Conservation (phyloP, 1,140 invertebrate species). For the Drosophila ironensis region DNA sequence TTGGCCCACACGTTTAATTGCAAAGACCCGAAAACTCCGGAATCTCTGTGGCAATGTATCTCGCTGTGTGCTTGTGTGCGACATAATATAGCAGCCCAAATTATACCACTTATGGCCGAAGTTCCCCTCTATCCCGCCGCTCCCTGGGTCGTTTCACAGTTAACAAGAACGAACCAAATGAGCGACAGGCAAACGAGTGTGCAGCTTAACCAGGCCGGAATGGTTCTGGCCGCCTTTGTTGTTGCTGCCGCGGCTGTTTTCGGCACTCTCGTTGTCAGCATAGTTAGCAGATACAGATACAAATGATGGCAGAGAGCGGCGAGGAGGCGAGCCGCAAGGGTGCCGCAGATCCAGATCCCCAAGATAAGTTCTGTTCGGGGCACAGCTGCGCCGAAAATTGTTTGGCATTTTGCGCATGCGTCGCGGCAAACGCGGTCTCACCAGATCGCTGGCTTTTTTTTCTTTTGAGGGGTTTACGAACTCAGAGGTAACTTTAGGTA, state of each 20-base stretch:
- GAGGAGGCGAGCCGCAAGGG: neutral
- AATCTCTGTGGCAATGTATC: constrained; percentile 26
- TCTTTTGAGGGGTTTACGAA: too few relatives aligned
- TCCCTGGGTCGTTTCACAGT: constrained; percentile 24
- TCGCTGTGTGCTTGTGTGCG: constrained; percentile 41
- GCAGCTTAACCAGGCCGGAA: constrained; percentile 32
- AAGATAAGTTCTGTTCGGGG: constrained; percentile 70
- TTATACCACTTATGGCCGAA: constrained; percentile 69
- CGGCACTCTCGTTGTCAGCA: constrained; percentile 73
- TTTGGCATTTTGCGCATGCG: constrained; percentile 74
- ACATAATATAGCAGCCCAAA: constrained; percentile 71
- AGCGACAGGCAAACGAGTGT: constrained; percentile 70
- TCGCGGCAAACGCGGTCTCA: constrained; percentile 49
- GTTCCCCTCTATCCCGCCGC: neutral
- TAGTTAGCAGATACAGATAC: constrained; percentile 56
- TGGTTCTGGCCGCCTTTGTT: constrained; percentile 36
- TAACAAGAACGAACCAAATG: constrained; percentile 69
- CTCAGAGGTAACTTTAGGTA: too few relatives aligned
- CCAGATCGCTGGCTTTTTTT: constrained; percentile 1
- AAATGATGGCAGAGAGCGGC: neutral
- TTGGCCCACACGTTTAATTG: constrained; percentile 66
- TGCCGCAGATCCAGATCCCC: constrained; percentile 24
- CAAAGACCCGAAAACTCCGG: constrained; percentile 19
- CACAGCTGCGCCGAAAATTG: constrained; percentile 76
- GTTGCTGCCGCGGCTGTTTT: constrained; percentile 45